A percentile compares a stretch with the other conserved stretches of the same genome.
Evolutionary conservation across 2,888 invertebrate species (phyloP).

Genomic region (Diarsia dahlii): DNA sequence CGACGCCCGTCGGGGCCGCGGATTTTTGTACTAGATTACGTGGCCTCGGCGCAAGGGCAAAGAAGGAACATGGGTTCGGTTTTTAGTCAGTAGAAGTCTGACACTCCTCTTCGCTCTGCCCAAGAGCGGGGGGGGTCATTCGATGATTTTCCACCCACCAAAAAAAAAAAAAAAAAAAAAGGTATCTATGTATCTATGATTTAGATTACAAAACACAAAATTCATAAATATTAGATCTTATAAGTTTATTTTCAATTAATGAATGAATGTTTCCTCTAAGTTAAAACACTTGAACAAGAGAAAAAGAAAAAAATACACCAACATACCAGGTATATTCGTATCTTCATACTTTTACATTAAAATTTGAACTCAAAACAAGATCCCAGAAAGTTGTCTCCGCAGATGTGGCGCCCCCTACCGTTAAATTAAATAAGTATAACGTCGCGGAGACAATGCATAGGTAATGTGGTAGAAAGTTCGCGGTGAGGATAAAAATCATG

Average conservation of each 20-base stretch:
- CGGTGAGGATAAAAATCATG: constrained; percentile 88
- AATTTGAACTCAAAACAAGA: constrained; percentile 62
- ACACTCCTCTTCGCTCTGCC: too few species aligned
- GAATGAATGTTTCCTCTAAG: constrained; percentile 1
- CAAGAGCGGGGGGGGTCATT: too few species aligned
- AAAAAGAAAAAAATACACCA: background rate
- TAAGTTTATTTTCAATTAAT: background rate
- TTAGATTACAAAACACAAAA: background rate
- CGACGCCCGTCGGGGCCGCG: too few species aligned
- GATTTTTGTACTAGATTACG: too few species aligned
- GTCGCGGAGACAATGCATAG: constrained; percentile 86
- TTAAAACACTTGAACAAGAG: background rate
- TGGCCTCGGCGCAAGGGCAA: too few species aligned
- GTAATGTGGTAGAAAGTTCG: constrained; percentile 83
- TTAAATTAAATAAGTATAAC: constrained; percentile 84
- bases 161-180: too few species aligned
- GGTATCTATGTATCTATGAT: background rate
- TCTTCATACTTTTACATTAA: constrained; percentile 62
- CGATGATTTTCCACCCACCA: too few species aligned
- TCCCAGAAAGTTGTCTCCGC: constrained; percentile 58
- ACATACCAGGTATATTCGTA: constrained; percentile 57
- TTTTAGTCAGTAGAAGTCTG: too few species aligned
- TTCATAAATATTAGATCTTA: too few species aligned
- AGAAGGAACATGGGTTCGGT: too few species aligned
- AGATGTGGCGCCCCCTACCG: constrained; percentile 64